Conservation (phyloP, 2,113 vertebrate species). For the human (Homo sapiens) region DNA sequence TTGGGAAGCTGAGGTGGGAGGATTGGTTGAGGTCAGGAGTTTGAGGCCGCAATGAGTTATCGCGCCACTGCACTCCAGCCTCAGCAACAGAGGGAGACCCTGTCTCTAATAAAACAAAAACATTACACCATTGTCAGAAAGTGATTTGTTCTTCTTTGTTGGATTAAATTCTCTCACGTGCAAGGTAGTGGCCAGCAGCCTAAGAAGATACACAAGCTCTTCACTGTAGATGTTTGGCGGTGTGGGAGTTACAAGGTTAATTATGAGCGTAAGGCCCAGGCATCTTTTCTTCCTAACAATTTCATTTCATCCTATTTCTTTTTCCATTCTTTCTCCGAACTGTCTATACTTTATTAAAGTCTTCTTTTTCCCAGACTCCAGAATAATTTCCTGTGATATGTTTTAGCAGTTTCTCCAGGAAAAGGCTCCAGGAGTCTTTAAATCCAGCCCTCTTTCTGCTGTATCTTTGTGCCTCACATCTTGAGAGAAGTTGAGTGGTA, state of each 20-base stretch:
- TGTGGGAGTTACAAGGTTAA: neutral
- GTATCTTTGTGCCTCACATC: accelerated
- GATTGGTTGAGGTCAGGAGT: too few relatives aligned
- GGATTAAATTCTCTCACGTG: neutral
- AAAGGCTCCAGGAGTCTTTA: neutral
- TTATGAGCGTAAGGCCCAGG: neutral
- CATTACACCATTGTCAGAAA: neutral
- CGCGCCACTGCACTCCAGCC: too few relatives aligned
- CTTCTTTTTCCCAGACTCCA: neutral
- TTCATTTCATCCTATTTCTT: neutral
- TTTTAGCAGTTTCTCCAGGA: neutral
- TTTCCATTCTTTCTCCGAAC: neutral
- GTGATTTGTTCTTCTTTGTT: neutral
- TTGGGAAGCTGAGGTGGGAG: too few relatives aligned
- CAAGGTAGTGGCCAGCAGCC: neutral
- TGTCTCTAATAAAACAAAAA: too few relatives aligned
- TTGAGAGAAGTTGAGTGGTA: neutral
- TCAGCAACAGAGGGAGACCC: too few relatives aligned
- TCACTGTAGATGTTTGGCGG: neutral
- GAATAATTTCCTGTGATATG: neutral
- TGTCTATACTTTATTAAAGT: neutral
- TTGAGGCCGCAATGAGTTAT: too few relatives aligned
- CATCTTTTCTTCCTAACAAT: neutral
- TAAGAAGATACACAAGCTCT: neutral
- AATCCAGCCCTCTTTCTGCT: neutral